Percentiles rank a stretch among this genome's conserved stretches.
These are phyloP conservation scores for Malurus melanocephalus DNA, from an alignment of 2,113 vertebrate genomes.

Conservation along the genomic window DNA sequence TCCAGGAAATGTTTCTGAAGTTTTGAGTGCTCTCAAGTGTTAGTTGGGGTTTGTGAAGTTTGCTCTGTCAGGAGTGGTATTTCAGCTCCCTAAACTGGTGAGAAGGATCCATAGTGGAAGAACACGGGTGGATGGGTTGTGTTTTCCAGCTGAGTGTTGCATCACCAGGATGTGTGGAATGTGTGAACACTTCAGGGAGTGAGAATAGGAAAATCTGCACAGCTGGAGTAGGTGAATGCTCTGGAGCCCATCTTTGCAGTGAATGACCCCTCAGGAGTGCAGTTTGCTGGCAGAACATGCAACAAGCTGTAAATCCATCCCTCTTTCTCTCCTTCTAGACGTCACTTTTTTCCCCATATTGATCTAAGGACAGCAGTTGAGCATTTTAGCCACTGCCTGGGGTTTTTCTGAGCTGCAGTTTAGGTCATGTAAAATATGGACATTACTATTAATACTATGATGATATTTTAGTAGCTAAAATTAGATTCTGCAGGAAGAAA, in stretches of 20 bases:
- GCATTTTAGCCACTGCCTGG: background rate
- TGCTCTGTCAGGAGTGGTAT: background rate
- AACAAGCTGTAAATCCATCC: background rate
- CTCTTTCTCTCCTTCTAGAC: background rate
- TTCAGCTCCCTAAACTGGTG: background rate
- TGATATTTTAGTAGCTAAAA: constrained; percentile 1
- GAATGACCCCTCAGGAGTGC: background rate
- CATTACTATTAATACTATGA: background rate
- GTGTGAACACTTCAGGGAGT: background rate
- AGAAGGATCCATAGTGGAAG: background rate
- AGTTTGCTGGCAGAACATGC: background rate
- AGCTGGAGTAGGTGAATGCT: background rate
- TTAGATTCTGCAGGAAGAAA: background rate
- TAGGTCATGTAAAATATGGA: background rate
- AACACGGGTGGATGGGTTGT: background rate
- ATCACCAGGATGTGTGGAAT: accelerated
- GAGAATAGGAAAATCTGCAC: background rate
- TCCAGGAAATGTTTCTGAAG: background rate
- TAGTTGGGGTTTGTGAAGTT: background rate
- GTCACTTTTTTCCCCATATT: background rate
- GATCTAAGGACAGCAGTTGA: background rate
- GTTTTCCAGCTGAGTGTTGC: background rate
- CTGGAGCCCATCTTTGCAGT: background rate
- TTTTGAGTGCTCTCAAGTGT: background rate
- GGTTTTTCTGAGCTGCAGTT: background rate